These are phyloP conservation scores for Aphaenogaster rudis DNA, from an alignment of 1,140 invertebrate species.

Conservation along the genomic window DNA sequence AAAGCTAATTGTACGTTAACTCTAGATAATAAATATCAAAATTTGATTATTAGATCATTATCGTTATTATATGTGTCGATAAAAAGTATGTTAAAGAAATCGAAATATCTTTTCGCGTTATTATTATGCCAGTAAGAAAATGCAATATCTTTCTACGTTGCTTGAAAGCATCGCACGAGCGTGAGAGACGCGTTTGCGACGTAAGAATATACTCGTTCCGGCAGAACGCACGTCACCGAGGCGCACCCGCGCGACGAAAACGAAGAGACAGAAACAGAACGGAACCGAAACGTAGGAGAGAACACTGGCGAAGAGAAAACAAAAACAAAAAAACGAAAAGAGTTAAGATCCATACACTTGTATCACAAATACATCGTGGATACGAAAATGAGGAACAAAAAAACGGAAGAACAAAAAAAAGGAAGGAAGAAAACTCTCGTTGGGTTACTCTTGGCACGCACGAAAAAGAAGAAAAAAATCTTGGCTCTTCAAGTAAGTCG, in stretches of 20 bases:
- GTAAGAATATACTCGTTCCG: neutral
- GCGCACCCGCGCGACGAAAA: conserved; percentile 22
- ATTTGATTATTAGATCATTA: neutral
- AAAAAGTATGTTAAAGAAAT: neutral
- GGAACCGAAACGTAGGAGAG: conserved; percentile 49
- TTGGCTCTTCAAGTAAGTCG: conserved; percentile 85
- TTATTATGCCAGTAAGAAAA: neutral
- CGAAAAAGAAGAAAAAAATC: conserved; percentile 59
- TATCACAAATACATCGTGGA: conserved; percentile 38
- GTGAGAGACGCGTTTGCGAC: neutral
- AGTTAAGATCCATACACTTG: conserved; percentile 57
- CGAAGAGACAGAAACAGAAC: conserved; percentile 42
- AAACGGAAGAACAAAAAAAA: neutral
- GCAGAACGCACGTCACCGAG: conserved; percentile 46
- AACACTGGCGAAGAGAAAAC: conserved; percentile 53
- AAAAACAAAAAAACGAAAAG: conserved; percentile 29
- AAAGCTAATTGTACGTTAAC: conserved; percentile 11
- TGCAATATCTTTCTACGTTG: neutral
- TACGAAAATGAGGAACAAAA: neutral
- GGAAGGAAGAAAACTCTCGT: conserved; percentile 46
- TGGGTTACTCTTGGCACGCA: conserved; percentile 57
- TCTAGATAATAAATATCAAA: neutral
- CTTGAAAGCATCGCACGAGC: neutral
- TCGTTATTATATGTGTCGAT: neutral
- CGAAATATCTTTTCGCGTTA: neutral